These are phyloP conservation scores for Ahaetulla prasina DNA, from an alignment of 2,113 vertebrate genomes.

Conservation along the genomic window DNA sequence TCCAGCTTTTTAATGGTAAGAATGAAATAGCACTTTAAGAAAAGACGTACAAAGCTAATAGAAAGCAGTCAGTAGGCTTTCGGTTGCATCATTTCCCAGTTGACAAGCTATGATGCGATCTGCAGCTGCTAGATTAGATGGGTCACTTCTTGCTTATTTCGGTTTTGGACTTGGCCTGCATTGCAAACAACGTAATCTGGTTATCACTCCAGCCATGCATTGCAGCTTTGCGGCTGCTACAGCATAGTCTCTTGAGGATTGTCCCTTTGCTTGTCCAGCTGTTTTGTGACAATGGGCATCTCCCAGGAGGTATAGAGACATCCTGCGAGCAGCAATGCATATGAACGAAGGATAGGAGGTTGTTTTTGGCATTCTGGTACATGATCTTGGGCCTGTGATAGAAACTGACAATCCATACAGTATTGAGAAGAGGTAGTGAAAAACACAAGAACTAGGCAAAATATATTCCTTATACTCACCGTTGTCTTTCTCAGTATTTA, in stretches of 20 bases:
- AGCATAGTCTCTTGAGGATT: constrained; percentile 44
- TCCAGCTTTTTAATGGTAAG: constrained; percentile 36
- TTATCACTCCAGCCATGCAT: constrained; percentile 53
- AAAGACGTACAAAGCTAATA: constrained; percentile 49
- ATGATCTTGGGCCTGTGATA: neutral
- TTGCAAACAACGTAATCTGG: constrained; percentile 24
- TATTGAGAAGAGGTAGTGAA: neutral
- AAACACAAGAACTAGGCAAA: neutral
- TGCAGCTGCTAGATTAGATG: constrained; percentile 41
- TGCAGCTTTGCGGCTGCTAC: constrained; percentile 48
- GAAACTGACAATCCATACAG: neutral
- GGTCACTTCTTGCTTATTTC: constrained; percentile 54
- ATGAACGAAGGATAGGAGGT: constrained; percentile 16
- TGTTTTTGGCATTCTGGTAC: constrained; percentile 14
- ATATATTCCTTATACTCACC: neutral
- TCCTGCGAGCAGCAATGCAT: neutral
- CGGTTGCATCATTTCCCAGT: constrained; percentile 39
- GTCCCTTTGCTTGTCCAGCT: constrained; percentile 50
- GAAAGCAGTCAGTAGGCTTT: constrained; percentile 33
- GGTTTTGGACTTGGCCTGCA: constrained; percentile 55
- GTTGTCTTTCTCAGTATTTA: neutral
- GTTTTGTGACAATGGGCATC: constrained; percentile 32
- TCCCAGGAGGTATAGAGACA: constrained; percentile 36
- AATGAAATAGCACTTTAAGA: constrained; percentile 50
- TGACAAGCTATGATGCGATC: constrained; percentile 42